These are phyloP conservation scores for Scaptomyza polygonia DNA, from an alignment of 2,888 invertebrate species.

Conservation along the genomic window DNA sequence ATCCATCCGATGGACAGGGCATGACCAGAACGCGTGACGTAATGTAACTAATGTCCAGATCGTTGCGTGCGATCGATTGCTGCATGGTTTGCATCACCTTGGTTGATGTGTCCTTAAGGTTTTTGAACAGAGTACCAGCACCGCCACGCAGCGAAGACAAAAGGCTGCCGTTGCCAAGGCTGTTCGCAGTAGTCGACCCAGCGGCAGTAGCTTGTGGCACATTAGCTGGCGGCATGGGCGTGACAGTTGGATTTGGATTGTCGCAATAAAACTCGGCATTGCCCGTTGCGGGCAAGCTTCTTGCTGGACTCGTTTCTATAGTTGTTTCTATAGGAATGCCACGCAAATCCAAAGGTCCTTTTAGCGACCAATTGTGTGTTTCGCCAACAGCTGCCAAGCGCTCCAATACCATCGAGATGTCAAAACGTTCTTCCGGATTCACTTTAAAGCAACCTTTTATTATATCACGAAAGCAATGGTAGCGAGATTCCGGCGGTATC, in stretches of 20 bases:
- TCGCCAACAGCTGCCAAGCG: slow-evolving; percentile 95
- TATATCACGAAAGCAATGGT: slow-evolving; percentile 93
- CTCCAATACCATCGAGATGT: slow-evolving; percentile 92
- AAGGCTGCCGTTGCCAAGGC: slow-evolving; percentile 86
- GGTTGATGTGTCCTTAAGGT: slow-evolving; percentile 96
- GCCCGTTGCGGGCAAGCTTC: slow-evolving; percentile 47
- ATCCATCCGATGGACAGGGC: slow-evolving; percentile 97
- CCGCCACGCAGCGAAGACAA: slow-evolving; percentile 96
- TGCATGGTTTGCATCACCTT: slow-evolving; percentile 99
- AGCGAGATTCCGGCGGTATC: slow-evolving; percentile 92
- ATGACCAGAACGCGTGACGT: slow-evolving; percentile 96
- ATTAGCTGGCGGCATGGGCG: slow-evolving; percentile 48
- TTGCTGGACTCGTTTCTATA: slow-evolving; percentile 64
- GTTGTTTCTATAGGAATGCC: slow-evolving; percentile 82
- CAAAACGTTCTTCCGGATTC: slow-evolving; percentile 92
- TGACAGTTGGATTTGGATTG: slow-evolving; percentile 35
- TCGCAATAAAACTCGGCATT: slow-evolving; percentile 78
- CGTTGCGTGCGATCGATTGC: slow-evolving; percentile 94
- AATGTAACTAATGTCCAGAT: slow-evolving; percentile 96
- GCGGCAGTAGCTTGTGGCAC: slow-evolving; percentile 20
- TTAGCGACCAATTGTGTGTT: slow-evolving; percentile 92
- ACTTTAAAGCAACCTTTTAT: slow-evolving; percentile 93
- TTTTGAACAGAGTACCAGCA: slow-evolving; percentile 96
- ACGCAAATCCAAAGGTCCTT: slow-evolving; percentile 87
- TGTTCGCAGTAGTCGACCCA: slow-evolving; percentile 40